Evolutionary conservation across 2,888 invertebrate species (phyloP).

Genomic region (Tubulanus polymorphus): DNA sequence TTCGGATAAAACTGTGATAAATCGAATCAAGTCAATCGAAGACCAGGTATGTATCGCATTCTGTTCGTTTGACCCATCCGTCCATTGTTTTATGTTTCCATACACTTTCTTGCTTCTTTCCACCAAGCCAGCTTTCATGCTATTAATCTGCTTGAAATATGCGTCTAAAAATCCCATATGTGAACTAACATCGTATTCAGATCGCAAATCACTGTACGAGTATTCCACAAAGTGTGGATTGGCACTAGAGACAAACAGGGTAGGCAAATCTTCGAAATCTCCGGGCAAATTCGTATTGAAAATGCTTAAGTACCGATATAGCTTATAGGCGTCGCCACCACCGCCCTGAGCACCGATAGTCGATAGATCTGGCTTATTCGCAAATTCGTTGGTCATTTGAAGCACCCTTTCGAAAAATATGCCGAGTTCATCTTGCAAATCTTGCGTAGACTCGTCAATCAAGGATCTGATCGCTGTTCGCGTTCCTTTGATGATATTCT

Average conservation of each 20-base stretch:
- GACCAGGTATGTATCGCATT: background rate
- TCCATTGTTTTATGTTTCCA: background rate
- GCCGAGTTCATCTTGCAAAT: background rate
- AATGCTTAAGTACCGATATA: background rate
- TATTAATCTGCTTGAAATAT: conserved; percentile 1
- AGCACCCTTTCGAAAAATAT: conserved; percentile 1
- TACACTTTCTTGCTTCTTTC: background rate
- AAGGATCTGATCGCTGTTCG: background rate
- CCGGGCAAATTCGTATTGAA: background rate
- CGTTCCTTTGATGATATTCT: background rate
- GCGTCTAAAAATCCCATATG: background rate
- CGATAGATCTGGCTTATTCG: background rate
- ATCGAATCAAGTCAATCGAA: background rate
- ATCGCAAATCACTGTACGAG: background rate
- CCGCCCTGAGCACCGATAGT: conserved; percentile 1
- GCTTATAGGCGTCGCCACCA: conserved; percentile 2
- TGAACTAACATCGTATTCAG: background rate
- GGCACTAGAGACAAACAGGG: background rate
- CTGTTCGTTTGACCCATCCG: background rate
- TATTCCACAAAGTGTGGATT: background rate
- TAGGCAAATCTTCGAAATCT: background rate
- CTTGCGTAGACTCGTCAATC: background rate
- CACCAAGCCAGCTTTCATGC: background rate
- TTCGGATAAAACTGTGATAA: background rate
- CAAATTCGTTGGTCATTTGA: background rate